phyloP scores from a whole-genome alignment of 2,797 vertebrate species.

The Lepus townsendii region DNA sequence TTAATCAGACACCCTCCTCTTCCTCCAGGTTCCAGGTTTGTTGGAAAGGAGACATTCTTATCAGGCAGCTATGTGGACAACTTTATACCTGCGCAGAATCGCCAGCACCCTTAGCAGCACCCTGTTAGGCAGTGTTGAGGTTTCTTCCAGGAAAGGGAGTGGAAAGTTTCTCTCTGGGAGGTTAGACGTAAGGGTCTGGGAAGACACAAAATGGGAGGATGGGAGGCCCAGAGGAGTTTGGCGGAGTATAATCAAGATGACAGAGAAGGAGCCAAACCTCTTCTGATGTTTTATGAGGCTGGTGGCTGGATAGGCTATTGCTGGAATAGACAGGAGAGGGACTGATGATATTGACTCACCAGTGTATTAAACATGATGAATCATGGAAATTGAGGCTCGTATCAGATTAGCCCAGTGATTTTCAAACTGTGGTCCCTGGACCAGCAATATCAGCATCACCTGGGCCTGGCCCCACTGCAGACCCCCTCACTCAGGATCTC shows the following conservation, averaged over 20 bases:
- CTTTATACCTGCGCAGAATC: not conserved
- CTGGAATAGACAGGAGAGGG: not conserved
- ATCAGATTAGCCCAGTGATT: not conserved
- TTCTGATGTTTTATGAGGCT: not conserved
- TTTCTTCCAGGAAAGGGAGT: constrained; percentile 20
- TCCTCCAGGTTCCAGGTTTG: not conserved
- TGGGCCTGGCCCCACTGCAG: not conserved
- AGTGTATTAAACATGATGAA: not conserved
- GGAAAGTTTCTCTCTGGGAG: not conserved
- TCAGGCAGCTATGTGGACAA: not conserved
- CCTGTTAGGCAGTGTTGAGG: not conserved
- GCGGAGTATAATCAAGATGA: not conserved
- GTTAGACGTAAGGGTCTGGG: not conserved
- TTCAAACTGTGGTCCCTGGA: not conserved
- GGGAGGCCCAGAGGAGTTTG: not conserved
- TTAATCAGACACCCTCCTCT: not conserved
- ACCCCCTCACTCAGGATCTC: not conserved
- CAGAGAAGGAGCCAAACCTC: not conserved
- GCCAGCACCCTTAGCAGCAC: not conserved
- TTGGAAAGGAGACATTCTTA: not conserved
- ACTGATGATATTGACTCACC: not conserved
- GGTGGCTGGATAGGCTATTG: not conserved
- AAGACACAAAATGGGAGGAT: not conserved
- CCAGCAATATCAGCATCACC: not conserved
- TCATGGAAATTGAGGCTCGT: not conserved